phyloP scores from a whole-genome alignment of 2,113 vertebrate genomes.

The Ceyx melanurus region DNA sequence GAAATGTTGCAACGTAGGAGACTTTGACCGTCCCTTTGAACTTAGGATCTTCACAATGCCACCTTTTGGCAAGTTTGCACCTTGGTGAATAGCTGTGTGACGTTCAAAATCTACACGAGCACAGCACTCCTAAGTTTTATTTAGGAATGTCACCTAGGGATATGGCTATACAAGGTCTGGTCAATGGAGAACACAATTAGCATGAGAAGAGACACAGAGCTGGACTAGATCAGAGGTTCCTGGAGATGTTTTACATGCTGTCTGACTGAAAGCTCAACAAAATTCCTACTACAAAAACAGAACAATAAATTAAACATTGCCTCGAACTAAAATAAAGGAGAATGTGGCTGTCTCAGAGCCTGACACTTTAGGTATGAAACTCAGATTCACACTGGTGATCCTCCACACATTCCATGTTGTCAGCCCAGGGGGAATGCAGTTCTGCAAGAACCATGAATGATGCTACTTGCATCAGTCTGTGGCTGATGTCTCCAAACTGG shows the following conservation, averaged over 20 bases:
- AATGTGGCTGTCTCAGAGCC: background rate
- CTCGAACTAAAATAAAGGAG: background rate
- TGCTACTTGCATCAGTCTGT: background rate
- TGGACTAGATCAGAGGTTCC: background rate
- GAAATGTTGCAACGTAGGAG: background rate
- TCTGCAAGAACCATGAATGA: background rate
- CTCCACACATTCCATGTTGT: background rate
- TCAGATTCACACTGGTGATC: background rate
- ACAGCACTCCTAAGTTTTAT: background rate
- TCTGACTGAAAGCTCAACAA: background rate
- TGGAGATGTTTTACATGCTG: background rate
- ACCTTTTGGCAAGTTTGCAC: background rate
- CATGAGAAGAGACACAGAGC: background rate
- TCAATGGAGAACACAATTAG: background rate
- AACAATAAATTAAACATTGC: background rate
- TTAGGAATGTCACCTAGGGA: background rate
- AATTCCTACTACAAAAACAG: background rate
- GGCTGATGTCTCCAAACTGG: background rate
- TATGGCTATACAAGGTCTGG: background rate
- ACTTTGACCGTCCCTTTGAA: background rate
- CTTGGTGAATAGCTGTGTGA: background rate
- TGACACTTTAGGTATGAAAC: background rate
- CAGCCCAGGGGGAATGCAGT: background rate
- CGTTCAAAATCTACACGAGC: background rate
- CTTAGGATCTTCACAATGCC: background rate